phyloP scores from a whole-genome alignment of 2,888 invertebrate species.

The Aquatica leii region DNA sequence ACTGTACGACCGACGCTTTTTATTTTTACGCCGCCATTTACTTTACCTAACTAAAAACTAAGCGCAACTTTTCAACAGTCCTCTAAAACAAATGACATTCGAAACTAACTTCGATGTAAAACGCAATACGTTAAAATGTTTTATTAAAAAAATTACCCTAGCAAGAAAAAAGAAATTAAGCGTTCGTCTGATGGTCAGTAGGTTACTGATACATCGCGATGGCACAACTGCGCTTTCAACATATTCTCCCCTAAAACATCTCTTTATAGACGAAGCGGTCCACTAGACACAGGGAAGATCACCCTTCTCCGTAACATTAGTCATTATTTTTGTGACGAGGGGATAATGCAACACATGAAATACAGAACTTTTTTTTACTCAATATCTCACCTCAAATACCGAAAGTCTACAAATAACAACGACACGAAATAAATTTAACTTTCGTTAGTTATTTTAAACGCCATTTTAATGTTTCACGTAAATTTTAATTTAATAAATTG shows the following conservation, averaged over 20 bases:
- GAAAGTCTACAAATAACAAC: too few species aligned
- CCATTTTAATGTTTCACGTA: too few species aligned
- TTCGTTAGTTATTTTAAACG: too few species aligned
- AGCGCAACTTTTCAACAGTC: neutral
- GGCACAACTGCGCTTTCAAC: conserved; percentile 42
- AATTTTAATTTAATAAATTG: too few species aligned
- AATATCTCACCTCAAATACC: too few species aligned
- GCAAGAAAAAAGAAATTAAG: conserved; percentile 24
- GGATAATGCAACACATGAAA: conserved; percentile 15
- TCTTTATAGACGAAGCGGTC: conserved; percentile 35
- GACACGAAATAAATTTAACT: too few species aligned
- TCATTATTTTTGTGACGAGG: conserved; percentile 28
- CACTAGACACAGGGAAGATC: conserved; percentile 41
- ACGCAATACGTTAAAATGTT: too few species aligned
- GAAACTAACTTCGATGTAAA: neutral
- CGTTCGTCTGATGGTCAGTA: conserved; percentile 47
- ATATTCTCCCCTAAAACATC: conserved; percentile 28
- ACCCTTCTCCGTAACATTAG: conserved; percentile 34
- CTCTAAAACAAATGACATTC: neutral
- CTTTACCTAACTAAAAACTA: conserved; percentile 14
- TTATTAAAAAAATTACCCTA: too few species aligned
- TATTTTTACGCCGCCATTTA: conserved; percentile 41
- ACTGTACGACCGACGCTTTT: conserved; percentile 51
- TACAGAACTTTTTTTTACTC: too few species aligned
- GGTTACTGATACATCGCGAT: conserved; percentile 49